Conservation (phyloP, 2,888 invertebrate genomes). For the Micoletzkya japonica region DNA sequence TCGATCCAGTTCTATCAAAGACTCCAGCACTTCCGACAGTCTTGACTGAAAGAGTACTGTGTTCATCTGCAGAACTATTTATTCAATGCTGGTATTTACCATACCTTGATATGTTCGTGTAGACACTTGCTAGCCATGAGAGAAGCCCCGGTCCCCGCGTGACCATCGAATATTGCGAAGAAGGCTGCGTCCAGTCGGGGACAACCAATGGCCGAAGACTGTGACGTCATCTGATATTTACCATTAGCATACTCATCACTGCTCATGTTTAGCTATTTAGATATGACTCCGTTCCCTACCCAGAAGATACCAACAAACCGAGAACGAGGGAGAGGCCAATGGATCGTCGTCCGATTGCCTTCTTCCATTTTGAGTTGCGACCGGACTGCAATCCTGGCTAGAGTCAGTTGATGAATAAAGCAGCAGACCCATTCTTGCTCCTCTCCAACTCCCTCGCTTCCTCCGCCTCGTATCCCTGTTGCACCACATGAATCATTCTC, state of each 20-base stretch:
- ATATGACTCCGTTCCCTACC: too few species aligned
- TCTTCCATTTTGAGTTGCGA: constrained; percentile 16
- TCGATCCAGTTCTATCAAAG: constrained; percentile 44
- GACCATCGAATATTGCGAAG: constrained; percentile 84
- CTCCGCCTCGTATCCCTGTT: constrained; percentile 44
- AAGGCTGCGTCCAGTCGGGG: constrained; percentile 66
- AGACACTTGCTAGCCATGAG: constrained; percentile 78
- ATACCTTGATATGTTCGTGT: constrained; percentile 78
- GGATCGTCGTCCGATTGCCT: constrained; percentile 37
- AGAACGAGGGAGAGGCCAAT: constrained; percentile 33
- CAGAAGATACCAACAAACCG: constrained; percentile 32
- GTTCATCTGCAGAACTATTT: too few species aligned
- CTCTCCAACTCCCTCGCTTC: constrained; percentile 34
- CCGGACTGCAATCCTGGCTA: neutral
- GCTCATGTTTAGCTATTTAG: too few species aligned
- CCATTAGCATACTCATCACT: neutral
- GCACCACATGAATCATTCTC: constrained; percentile 43
- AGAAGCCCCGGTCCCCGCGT: constrained; percentile 80
- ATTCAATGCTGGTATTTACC: too few species aligned
- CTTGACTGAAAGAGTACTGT: constrained; percentile 34
- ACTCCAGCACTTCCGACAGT: constrained; percentile 50
- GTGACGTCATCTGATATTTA: constrained; percentile 8
- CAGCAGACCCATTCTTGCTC: too few species aligned
- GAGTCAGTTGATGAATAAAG: too few species aligned
- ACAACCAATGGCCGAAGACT: constrained; percentile 10